phyloP scores from a whole-genome alignment of 2,113 vertebrate species.

The Nycticorax nycticorax region DNA sequence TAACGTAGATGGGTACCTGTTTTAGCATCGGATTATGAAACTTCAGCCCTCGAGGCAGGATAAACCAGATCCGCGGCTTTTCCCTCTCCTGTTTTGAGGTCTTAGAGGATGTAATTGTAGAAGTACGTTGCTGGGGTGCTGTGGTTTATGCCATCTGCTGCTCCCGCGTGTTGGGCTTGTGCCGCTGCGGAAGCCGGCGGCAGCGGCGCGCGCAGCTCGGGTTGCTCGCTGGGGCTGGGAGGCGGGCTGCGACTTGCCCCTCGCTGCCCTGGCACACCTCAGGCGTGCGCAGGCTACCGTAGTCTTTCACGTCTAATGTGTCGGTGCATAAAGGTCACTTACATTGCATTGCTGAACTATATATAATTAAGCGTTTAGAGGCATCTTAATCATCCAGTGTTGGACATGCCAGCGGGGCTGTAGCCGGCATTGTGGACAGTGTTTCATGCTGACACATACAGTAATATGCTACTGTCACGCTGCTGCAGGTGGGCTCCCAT shows the following conservation, averaged over 20 bases:
- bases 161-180: background rate
- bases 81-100: background rate
- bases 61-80: background rate
- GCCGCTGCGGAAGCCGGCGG: background rate
- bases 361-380: constrained; percentile 24
- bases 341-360: constrained; percentile 38
- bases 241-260: background rate
- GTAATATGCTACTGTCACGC: background rate
- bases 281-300: accelerated
- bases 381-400: background rate
- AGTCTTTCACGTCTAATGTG: background rate
- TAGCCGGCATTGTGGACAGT: background rate
- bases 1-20: background rate
- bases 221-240: background rate
- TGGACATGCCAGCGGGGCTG: background rate
- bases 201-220: background rate
- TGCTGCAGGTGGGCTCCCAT: background rate
- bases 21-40: background rate
- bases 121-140: accelerated
- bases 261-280: background rate
- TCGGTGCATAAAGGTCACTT: background rate
- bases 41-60: background rate
- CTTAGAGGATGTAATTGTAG: background rate
- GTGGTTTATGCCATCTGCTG: background rate
- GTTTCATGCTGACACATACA: background rate